Percentiles rank a stretch among this genome's conserved stretches.
These are phyloP conservation scores for Lepidurus couesii DNA, from an alignment of 1,140 invertebrate species.

Conservation along the genomic window DNA sequence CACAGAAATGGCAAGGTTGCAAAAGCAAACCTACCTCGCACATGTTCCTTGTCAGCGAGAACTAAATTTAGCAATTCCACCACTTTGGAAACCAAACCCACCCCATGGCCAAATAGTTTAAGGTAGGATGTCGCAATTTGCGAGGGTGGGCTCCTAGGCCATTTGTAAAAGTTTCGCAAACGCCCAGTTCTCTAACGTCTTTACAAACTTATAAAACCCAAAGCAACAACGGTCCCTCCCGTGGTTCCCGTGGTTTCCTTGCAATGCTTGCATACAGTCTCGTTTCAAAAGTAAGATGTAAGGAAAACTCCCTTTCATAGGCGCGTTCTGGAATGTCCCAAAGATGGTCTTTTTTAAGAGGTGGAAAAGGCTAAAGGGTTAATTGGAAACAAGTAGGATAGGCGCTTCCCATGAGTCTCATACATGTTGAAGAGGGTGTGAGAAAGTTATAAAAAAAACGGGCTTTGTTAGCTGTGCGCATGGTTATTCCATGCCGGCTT, in stretches of 20 bases:
- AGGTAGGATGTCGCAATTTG: constrained; percentile 14
- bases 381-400: not conserved
- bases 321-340: no score
- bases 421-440: not conserved
- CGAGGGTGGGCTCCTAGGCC: not conserved
- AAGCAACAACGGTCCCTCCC: not conserved
- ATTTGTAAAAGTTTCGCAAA: not conserved
- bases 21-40: not conserved
- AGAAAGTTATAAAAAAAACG: not conserved
- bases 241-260: not conserved
- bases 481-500: not conserved
- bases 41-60: not conserved
- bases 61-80: not conserved
- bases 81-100: not conserved
- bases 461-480: constrained; percentile 1
- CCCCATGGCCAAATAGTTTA: not conserved
- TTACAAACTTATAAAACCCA: not conserved
- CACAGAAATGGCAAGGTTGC: not conserved
- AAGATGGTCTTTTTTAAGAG: not conserved
- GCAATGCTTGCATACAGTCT: no score
- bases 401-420: not conserved
- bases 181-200: not conserved
- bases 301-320: not conserved
- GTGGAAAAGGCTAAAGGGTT: constrained; percentile 9
- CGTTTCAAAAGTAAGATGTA: no score